A percentile compares a stretch with the other conserved stretches of the same genome.
Evolutionary conservation across 2,113 vertebrate species (phyloP).

Genomic region (Arvicanthis niloticus): DNA sequence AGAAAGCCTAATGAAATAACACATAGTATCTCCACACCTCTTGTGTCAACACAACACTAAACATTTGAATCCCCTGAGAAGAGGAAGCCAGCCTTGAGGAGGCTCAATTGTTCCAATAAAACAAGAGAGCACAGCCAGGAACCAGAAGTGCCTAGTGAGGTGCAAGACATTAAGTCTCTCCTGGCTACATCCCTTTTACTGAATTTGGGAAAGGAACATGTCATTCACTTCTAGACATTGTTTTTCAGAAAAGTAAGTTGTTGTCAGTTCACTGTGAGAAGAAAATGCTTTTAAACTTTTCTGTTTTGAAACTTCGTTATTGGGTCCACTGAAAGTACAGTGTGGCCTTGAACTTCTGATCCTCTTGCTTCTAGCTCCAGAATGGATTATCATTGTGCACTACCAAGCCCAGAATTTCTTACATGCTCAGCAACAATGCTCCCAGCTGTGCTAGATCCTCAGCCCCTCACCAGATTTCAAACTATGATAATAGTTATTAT

Average conservation of each 20-base stretch:
- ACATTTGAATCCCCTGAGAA: not conserved
- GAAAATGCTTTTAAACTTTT: not conserved
- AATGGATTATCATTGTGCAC: not conserved
- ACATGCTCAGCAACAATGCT: not conserved
- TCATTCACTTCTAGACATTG: conserved; percentile 3
- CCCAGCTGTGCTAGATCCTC: not conserved
- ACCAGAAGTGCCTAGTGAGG: not conserved
- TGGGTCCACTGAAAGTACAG: too few relatives aligned
- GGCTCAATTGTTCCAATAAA: not conserved
- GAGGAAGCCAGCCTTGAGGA: not conserved
- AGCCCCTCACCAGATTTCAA: not conserved
- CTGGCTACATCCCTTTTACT: not conserved
- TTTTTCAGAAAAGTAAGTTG: not conserved
- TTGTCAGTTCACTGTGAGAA: not conserved
- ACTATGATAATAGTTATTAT: not conserved
- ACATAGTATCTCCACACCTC: not conserved
- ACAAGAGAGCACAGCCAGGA: not conserved
- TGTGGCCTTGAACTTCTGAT: too few relatives aligned
- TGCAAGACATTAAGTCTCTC: not conserved
- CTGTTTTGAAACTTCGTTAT: not conserved
- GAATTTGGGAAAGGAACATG: conserved; percentile 13
- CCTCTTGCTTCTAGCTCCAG: not conserved
- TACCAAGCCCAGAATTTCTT: not conserved
- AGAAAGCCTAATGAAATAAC: not conserved
- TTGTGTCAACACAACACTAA: not conserved